phyloP scores from a whole-genome alignment of 2,113 vertebrate species.

The Tragelaphus scriptus region DNA sequence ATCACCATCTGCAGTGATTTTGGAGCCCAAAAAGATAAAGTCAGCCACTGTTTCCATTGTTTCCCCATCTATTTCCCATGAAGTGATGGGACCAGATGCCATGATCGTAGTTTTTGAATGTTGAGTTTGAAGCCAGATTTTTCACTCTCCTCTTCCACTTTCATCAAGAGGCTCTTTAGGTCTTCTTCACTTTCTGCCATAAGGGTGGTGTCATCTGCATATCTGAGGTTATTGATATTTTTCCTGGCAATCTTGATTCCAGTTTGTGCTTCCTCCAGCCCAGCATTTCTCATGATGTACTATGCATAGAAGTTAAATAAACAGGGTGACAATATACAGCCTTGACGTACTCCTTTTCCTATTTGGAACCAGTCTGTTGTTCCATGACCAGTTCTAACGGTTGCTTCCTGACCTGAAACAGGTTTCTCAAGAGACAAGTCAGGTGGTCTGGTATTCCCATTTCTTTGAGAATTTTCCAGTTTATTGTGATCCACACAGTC shows the following conservation, averaged over 20 bases:
- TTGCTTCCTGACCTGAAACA: background rate
- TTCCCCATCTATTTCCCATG: background rate
- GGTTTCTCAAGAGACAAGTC: background rate
- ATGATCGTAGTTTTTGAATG: background rate
- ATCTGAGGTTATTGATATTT: background rate
- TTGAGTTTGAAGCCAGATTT: background rate
- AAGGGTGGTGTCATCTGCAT: background rate
- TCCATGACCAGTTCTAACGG: background rate
- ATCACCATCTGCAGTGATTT: background rate
- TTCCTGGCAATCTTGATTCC: background rate
- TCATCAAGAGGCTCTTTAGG: background rate
- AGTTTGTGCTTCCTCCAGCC: background rate
- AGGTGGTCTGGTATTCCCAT: background rate
- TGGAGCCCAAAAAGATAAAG: background rate
- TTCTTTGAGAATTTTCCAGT: background rate
- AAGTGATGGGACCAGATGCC: background rate
- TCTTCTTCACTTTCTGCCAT: background rate
- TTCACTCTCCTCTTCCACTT: background rate
- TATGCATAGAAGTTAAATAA: background rate
- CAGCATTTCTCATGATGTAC: background rate
- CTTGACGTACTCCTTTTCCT: background rate
- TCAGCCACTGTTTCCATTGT: background rate
- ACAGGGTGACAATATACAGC: background rate
- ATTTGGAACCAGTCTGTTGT: background rate
- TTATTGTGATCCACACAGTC: background rate